Base-by-base conservation (phyloP, 2,113 vertebrate genomes). In the Clupea harengus region DNA sequence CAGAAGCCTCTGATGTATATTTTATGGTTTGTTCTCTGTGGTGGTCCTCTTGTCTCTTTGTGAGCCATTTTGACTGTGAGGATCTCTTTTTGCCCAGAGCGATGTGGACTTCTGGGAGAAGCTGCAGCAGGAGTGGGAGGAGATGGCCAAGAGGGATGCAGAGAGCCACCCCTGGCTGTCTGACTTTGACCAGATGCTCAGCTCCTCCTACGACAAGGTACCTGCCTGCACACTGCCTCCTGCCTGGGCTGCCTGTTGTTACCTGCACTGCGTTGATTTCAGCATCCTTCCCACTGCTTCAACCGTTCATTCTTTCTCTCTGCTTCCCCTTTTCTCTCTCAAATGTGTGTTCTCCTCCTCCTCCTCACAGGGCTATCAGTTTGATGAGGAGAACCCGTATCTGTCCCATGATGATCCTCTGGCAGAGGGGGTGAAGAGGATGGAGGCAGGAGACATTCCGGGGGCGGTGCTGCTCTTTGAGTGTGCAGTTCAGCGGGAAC, bases 31-130 rank as follows among this genome's bases (percentile, higher is more conserved):
- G 9, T 28, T 75, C 64, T 72, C 9, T 64, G 18, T 28, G 60
- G 17, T 17, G n/a, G 85, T 85, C 86, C 45, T 82, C 82, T 22
- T 83, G 44, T 87, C 6, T 91, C 52, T 22, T 54, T 89, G 86
- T 88, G 82, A 25, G 86, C 28, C 67, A 28, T 75, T 75, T 39
- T 75, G 10, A 75, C 28, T 75, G 28, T 13, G 8, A 72, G 28
- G 1, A 0, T 39, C 13, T 39, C 20, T 11, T 39, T 32, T 15
- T 4, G 2, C 49, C 52, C 93, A 99, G 98, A 98, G 98, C 87
- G 98, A 99, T 94, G 96, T 98, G 47, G 98, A 99, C 94, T 99
- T 99, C 95, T 99, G 98, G 98, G 98, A 99, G 94, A 99, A 98
- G 92, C 95, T 99, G 88, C 98, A 99, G 95, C 96, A 97, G 90